Evolutionary conservation across 2,797 vertebrate genomes (phyloP).

Genomic region (Neostethus bicornis): DNA sequence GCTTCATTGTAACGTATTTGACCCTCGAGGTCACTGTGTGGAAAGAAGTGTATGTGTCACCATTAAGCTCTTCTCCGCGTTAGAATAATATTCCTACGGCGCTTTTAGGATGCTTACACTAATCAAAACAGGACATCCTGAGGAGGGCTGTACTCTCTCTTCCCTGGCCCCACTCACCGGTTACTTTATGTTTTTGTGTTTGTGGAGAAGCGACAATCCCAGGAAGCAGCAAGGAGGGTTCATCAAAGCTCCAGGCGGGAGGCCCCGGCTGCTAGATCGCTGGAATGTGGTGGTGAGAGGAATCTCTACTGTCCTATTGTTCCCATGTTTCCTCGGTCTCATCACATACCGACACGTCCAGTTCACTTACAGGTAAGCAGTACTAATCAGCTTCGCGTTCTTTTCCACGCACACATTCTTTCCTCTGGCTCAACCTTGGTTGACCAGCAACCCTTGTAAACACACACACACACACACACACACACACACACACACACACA

Average conservation of each 20-base stretch:
- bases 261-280: slow-evolving; percentile 85
- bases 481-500: slow-evolving; percentile 30
- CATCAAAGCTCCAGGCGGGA: slow-evolving; percentile 94
- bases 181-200: slow-evolving; percentile 89
- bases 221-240: slow-evolving; percentile 94
- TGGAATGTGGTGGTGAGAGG: slow-evolving; percentile 93
- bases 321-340: slow-evolving; percentile 94
- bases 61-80: slow-evolving; percentile 79
- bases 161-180: slow-evolving; percentile 61
- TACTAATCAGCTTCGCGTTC: slow-evolving; percentile 79
- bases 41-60: slow-evolving; percentile 77
- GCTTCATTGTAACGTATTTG: slow-evolving; percentile 68
- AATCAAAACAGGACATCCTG: slow-evolving; percentile 99
- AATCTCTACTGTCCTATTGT: slow-evolving; percentile 99
- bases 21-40: slow-evolving; percentile 75
- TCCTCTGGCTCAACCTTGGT: slow-evolving; percentile 61
- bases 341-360: slow-evolving; percentile 80
- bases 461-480: too few species aligned
- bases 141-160: slow-evolving; percentile 77
- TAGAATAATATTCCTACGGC: slow-evolving; percentile 97
- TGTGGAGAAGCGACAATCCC: slow-evolving; percentile 96
- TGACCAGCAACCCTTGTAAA: slow-evolving; percentile 47
- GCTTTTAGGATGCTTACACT: slow-evolving; percentile 95
- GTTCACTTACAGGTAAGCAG: slow-evolving; percentile 77
- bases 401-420: slow-evolving; percentile 69